These are phyloP conservation scores for Urocitellus parryii DNA, from an alignment of 2,113 vertebrate genomes.

Conservation along the genomic window DNA sequence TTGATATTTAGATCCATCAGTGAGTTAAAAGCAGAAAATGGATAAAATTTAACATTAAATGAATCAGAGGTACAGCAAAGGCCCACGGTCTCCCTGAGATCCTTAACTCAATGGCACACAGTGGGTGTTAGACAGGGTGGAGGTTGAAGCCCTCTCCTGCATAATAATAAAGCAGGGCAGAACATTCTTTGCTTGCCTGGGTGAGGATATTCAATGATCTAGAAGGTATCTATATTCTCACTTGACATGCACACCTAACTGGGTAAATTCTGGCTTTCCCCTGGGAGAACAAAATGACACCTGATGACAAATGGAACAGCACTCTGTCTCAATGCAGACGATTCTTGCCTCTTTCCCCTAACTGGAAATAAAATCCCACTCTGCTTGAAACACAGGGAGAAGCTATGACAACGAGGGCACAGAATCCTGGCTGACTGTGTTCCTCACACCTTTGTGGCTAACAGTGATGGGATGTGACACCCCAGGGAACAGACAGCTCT, in stretches of 20 bases:
- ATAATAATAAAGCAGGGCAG: neutral
- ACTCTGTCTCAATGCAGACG: neutral
- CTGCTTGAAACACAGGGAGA: neutral
- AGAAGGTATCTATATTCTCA: neutral
- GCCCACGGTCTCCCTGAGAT: neutral
- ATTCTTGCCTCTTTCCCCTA: neutral
- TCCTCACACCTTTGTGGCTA: neutral
- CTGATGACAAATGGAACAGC: neutral
- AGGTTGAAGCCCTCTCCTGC: neutral
- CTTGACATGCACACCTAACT: neutral
- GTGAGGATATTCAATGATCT: neutral
- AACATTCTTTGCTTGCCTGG: accelerated
- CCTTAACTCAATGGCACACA: neutral
- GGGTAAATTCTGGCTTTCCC: neutral
- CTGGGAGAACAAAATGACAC: neutral
- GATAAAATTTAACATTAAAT: neutral
- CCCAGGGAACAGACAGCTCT: neutral
- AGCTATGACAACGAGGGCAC: neutral
- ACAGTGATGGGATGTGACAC: neutral
- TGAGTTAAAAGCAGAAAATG: neutral
- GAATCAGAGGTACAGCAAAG: neutral
- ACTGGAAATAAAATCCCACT: neutral
- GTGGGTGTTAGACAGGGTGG: neutral
- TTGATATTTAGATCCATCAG: neutral
- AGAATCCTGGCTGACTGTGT: neutral